Evolutionary conservation across 2,113 vertebrate species (phyloP).

Genomic region (Ardeotis arabs): DNA sequence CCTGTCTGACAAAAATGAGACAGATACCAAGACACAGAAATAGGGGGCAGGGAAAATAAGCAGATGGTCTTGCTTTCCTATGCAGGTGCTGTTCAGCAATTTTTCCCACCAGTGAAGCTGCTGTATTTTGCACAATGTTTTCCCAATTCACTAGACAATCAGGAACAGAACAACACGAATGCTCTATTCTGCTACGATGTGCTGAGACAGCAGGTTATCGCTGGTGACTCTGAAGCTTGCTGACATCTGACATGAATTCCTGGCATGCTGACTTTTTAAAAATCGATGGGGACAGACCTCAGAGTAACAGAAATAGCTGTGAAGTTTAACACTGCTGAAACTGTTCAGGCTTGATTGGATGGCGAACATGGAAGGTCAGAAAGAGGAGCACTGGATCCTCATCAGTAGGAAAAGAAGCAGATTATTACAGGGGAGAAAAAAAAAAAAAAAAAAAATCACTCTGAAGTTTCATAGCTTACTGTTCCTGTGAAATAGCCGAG

Average conservation of each 20-base stretch:
- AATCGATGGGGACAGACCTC: constrained; percentile 75
- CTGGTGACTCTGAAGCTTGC: constrained; percentile 66
- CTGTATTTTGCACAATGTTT: constrained; percentile 70
- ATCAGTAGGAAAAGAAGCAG: constrained; percentile 67
- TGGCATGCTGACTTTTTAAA: constrained; percentile 71
- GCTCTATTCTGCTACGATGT: constrained; percentile 42
- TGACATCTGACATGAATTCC: constrained; percentile 77
- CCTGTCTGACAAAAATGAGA: not conserved
- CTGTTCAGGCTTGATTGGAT: constrained; percentile 67
- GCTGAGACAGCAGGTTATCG: constrained; percentile 77
- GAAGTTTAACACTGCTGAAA: constrained; percentile 72
- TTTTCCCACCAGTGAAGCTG: constrained; percentile 65
- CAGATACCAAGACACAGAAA: not conserved
- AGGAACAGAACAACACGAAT: constrained; percentile 61
- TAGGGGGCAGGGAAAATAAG: constrained; percentile 20
- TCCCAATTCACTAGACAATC: constrained; percentile 76
- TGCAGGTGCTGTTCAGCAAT: constrained; percentile 69
- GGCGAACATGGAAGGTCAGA: constrained; percentile 65
- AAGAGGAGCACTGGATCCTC: constrained; percentile 67
- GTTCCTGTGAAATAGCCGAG: constrained; percentile 56
- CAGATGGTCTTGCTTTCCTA: constrained; percentile 71
- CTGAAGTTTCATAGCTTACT: constrained; percentile 65
- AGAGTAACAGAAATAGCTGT: constrained; percentile 70
- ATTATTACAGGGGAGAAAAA: constrained; percentile 36
- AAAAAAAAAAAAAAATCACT: constrained; percentile 23